Evolutionary conservation across 2,113 vertebrate genomes (phyloP), one percentile per base, ranked within the genome.

Genomic region (Petrocephalus zakoni): DNA sequence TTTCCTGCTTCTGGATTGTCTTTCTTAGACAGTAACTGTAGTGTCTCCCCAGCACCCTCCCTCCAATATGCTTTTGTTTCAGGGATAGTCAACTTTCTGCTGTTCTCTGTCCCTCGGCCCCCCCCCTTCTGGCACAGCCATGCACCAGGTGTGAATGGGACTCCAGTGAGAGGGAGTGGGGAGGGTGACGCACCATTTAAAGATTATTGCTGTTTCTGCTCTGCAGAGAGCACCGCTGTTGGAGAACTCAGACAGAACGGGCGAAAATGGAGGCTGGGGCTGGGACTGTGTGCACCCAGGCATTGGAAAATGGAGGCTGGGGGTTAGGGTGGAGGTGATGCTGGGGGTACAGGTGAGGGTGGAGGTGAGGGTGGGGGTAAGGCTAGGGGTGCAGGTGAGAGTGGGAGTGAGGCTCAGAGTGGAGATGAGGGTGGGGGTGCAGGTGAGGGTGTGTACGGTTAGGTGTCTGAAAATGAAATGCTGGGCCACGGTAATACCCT

Each of bases 101-200:
- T 13, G 84, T 7, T 49, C 34, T 37, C 29, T 37, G 29, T 75
- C 29, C 37, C 13, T 75, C 15, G 15, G 0, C 10, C 49, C 47
- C 25, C 29, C n/a, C 87, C 49, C 42, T 49, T 42, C 42, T 34
- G 29, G n/a, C n/a, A n/a, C n/a, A n/a, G n/a, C n/a, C n/a, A n/a
- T n/a, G 78, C 13, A 58, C 42, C 78, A 88, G 75, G 87, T 88
- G 52, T 83, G 87, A 88, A 83, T 83, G 78, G 52, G 53, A n/a
- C 87, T 56, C 51, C 34, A 11, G 52, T 6, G 37, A 21, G 11
- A 78, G 51, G 10, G 49, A 46, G 78, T 21, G 15, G 75, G 37
- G 17, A 22, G 51, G 47, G 52, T 46, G 52, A 61, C 47, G 51
- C 61, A 22, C 82, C 34, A 83, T 88, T 88, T 88, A 58, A 58